Evolutionary conservation across 2,888 invertebrate species (phyloP).

Genomic region (Leucophenga montana): DNA sequence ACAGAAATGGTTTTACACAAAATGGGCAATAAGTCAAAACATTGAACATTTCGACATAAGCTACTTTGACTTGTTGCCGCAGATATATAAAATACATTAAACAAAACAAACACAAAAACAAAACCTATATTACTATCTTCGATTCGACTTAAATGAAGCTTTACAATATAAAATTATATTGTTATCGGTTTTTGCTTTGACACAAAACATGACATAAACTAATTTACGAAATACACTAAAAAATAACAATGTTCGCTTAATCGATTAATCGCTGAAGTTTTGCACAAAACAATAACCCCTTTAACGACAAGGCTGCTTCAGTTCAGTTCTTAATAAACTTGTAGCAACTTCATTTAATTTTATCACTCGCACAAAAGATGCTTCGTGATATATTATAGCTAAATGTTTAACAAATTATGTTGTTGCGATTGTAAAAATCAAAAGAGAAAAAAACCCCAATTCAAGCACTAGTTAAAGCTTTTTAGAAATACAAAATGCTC

Average conservation of each 20-base stretch:
- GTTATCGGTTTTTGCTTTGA: constrained; percentile 4
- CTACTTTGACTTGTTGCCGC: too few relatives aligned
- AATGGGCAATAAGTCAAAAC: too few relatives aligned
- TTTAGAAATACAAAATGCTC: neutral
- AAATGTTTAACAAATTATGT: constrained; percentile 50
- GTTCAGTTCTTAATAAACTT: neutral
- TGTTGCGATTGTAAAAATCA: constrained; percentile 23
- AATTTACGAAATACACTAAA: constrained; percentile 63
- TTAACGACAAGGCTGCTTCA: neutral
- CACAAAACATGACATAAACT: constrained; percentile 61
- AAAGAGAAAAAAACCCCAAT: constrained; percentile 18
- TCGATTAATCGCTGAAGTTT: constrained; percentile 2
- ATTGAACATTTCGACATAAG: too few relatives aligned
- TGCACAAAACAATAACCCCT: neutral
- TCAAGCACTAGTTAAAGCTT: neutral
- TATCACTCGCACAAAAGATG: neutral
- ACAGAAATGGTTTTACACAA: too few relatives aligned
- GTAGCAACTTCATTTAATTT: constrained; percentile 9
- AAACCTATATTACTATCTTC: too few relatives aligned
- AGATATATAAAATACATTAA: too few relatives aligned
- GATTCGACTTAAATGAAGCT: too few relatives aligned
- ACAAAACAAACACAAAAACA: too few relatives aligned
- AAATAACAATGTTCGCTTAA: constrained; percentile 12
- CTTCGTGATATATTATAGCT: constrained; percentile 65
- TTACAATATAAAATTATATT: neutral